Conservation (phyloP, 2,888 invertebrate genomes). For the Nymphalis urticae region DNA sequence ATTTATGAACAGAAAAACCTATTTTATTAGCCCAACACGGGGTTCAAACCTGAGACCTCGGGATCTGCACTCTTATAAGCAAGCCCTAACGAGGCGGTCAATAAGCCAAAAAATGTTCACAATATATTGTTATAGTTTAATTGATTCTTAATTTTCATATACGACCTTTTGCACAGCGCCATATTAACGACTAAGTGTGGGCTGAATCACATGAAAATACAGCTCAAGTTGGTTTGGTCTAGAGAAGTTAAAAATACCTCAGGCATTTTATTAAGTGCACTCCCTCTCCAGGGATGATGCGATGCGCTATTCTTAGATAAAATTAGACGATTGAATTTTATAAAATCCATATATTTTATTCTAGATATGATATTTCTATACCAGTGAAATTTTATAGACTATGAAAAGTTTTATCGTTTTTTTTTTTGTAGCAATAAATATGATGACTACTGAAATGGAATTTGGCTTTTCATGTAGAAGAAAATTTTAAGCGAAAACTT, state of each 20-base stretch:
- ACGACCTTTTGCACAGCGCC: background rate
- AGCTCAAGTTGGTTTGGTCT: slow-evolving; percentile 4
- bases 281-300: slow-evolving; percentile 22
- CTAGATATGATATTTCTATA: background rate
- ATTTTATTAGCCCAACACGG: too few species aligned
- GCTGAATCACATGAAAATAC: slow-evolving; percentile 14
- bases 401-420: background rate
- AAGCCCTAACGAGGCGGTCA: too few species aligned
- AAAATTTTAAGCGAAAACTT: too few species aligned
- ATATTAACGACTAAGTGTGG: slow-evolving; percentile 1
- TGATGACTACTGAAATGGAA: too few species aligned
- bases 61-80: too few species aligned
- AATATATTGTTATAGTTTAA: too few species aligned
- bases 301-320: slow-evolving; percentile 17
- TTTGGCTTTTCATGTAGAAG: too few species aligned
- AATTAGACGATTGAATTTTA: slow-evolving; percentile 14
- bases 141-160: background rate
- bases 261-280: slow-evolving; percentile 30
- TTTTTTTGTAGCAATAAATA: too few species aligned
- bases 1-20: too few species aligned
- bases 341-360: slow-evolving; percentile 15
- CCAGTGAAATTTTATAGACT: background rate
- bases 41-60: too few species aligned
- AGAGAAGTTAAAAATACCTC: slow-evolving; percentile 29
- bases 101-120: background rate